Conservation (phyloP, 2,888 invertebrate species). For the Pyralis farinalis region DNA sequence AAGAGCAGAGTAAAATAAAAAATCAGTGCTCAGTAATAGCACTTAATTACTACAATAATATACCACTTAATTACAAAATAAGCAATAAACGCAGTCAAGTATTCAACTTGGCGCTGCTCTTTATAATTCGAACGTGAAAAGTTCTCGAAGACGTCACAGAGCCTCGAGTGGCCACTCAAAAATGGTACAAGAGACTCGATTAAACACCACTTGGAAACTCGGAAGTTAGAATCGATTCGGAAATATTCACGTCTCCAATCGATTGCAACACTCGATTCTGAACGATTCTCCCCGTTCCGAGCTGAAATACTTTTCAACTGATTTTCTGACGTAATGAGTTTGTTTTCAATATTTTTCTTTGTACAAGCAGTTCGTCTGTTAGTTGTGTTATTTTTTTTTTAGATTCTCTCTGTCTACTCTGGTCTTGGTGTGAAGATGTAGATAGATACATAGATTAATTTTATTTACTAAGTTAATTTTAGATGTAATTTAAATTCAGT, state of each 20-base stretch:
- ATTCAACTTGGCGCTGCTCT: not conserved
- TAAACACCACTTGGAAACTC: conserved; percentile 1
- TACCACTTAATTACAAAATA: conserved; percentile 1
- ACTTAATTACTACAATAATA: too few species aligned
- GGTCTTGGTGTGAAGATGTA: too few species aligned
- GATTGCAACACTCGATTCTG: not conserved
- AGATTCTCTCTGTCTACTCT: too few species aligned
- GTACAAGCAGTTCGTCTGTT: too few species aligned
- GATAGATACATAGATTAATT: too few species aligned
- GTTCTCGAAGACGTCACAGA: not conserved
- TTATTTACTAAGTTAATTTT: too few species aligned
- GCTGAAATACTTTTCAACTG: not conserved
- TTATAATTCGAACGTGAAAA: not conserved
- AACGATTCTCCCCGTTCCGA: not conserved
- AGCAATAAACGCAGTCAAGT: not conserved
- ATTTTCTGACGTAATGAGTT: not conserved
- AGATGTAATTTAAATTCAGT: too few species aligned
- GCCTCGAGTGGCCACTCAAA: not conserved
- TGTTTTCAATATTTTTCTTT: too few species aligned
- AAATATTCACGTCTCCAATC: conserved; percentile 7
- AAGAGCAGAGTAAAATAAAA: too few species aligned
- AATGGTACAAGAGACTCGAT: conserved; percentile 8
- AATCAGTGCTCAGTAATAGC: too few species aligned
- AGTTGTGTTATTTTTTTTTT: too few species aligned
- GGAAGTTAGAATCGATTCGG: conserved; percentile 4